These are phyloP conservation scores for Leptinotarsa lineolata DNA, from an alignment of 1,140 invertebrate genomes.

Conservation along the genomic window DNA sequence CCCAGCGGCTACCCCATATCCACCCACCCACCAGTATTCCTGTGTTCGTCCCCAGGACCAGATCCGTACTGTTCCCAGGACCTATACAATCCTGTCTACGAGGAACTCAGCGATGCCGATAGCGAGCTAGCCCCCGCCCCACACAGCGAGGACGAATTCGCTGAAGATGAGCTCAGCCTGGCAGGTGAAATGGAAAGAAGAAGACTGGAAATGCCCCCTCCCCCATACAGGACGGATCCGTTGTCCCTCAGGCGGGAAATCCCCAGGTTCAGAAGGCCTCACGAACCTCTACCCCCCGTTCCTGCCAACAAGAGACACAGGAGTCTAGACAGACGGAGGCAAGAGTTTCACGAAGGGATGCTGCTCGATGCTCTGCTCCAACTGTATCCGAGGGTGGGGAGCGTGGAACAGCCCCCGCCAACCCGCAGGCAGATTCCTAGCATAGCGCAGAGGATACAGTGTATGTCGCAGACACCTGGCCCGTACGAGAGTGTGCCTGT, in stretches of 20 bases:
- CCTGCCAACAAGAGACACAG: constrained; percentile 58
- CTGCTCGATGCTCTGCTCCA: constrained; percentile 67
- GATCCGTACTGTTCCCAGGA: constrained; percentile 71
- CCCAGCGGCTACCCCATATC: constrained; percentile 63
- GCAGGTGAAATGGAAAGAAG: constrained; percentile 59
- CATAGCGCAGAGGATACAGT: constrained; percentile 60
- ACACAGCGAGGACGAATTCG: constrained; percentile 70
- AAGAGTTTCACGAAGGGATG: constrained; percentile 69
- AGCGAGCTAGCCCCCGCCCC: constrained; percentile 61
- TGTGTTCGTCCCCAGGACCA: constrained; percentile 70
- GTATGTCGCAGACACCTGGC: constrained; percentile 58
- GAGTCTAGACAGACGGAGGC: constrained; percentile 62
- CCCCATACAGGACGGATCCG: constrained; percentile 49
- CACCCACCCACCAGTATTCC: constrained; percentile 64
- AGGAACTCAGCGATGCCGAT: constrained; percentile 70
- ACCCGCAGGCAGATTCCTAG: constrained; percentile 50
- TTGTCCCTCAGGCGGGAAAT: constrained; percentile 45
- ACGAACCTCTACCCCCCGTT: constrained; percentile 55
- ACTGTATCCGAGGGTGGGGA: constrained; percentile 64
- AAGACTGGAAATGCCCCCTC: constrained; percentile 57
- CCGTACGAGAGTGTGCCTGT: constrained; percentile 65
- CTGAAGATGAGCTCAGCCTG: constrained; percentile 69
- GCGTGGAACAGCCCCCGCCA: constrained; percentile 52
- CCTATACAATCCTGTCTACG: constrained; percentile 71
- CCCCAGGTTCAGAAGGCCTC: constrained; percentile 49